phyloP scores from a whole-genome alignment of 1,140 invertebrate genomes.

The Probaryconus sp. region DNA sequence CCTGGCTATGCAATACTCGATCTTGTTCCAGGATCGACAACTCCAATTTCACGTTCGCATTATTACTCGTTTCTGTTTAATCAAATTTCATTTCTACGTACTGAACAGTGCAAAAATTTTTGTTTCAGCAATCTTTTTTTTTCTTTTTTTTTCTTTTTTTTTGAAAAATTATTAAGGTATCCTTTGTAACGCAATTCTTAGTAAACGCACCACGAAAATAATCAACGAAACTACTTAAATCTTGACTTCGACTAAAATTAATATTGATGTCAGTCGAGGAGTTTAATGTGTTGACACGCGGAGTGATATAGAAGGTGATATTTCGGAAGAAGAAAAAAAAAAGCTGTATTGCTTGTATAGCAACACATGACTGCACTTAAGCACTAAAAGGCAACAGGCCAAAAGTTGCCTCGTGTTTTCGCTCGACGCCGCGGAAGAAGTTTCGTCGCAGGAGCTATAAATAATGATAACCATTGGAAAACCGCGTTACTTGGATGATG shows the following conservation, averaged over 20 bases:
- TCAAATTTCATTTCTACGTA: no score
- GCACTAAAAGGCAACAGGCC: slow-evolving; percentile 50
- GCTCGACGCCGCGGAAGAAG: slow-evolving; percentile 50
- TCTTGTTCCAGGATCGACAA: slow-evolving; percentile 41
- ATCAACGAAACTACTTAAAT: no score
- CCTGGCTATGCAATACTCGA: slow-evolving; percentile 54
- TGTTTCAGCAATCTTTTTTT: no score
- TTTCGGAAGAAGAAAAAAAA: slow-evolving; percentile 39
- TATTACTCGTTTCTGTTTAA: no score
- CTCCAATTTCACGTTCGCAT: slow-evolving; percentile 4
- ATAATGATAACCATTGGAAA: slow-evolving; percentile 58
- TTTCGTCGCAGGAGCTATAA: slow-evolving; percentile 66
- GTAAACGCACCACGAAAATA: no score
- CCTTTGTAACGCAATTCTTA: no score
- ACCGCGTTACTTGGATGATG: slow-evolving; percentile 30
- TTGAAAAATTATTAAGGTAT: no score
- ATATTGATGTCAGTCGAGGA: slow-evolving; percentile 41
- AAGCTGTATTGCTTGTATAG: slow-evolving; percentile 49
- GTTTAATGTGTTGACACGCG: slow-evolving; percentile 41
- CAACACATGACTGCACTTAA: slow-evolving; percentile 61
- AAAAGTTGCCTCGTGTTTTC: slow-evolving; percentile 37
- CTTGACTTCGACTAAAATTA: slow-evolving; percentile 48
- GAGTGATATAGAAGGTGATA: slow-evolving; percentile 50
- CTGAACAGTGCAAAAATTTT: no score
- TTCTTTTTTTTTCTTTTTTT: no score